These are phyloP conservation scores for Cossypha dichroa DNA, from an alignment of 2,797 vertebrate genomes.

Conservation along the genomic window DNA sequence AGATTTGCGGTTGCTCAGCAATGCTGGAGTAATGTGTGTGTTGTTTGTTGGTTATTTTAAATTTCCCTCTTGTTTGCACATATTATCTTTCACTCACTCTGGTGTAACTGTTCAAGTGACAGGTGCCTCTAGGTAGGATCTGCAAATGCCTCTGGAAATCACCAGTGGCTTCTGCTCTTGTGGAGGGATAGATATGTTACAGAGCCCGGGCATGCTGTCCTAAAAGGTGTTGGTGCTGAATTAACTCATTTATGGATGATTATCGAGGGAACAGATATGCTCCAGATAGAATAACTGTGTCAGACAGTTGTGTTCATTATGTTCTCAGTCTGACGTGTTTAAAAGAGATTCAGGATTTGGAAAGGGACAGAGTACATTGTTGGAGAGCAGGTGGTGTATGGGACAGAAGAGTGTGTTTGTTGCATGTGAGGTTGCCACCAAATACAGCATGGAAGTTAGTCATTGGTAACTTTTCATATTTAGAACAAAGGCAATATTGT, in stretches of 20 bases:
- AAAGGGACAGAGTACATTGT: neutral
- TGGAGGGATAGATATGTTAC: neutral
- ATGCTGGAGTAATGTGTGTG: neutral
- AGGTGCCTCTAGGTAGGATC: too few relatives aligned
- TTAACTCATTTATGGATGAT: neutral
- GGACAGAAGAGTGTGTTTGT: neutral
- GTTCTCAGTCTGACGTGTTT: neutral
- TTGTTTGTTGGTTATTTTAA: neutral
- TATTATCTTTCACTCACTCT: neutral
- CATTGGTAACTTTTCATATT: neutral
- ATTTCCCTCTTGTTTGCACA: rapidly evolving
- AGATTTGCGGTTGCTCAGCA: neutral
- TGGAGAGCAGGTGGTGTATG: neutral
- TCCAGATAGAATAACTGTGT: neutral
- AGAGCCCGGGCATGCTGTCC: neutral
- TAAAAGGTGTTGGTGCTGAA: neutral
- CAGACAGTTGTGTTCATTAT: neutral
- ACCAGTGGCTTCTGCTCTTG: rapidly evolving
- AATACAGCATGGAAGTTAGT: neutral
- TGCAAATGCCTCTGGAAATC: rapidly evolving
- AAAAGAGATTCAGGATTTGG: neutral
- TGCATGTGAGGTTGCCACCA: rapidly evolving
- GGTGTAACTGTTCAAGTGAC: rapidly evolving
- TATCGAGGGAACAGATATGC: neutral
- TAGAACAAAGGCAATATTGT: neutral